phyloP scores from a whole-genome alignment of 2,797 vertebrate species.

The Setipinna tenuifilis region DNA sequence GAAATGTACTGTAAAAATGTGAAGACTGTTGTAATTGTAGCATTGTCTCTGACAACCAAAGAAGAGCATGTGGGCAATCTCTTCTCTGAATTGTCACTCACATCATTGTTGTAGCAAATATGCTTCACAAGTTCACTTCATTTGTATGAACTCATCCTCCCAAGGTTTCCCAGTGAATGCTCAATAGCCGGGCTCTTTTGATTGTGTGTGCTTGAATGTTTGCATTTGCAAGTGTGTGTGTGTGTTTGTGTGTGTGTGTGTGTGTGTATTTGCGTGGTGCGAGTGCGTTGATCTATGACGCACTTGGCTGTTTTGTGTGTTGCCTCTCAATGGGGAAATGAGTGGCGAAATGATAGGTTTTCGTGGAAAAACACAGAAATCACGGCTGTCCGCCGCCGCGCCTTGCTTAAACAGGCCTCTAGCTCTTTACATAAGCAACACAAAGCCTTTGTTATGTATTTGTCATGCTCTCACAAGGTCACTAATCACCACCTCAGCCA shows the following conservation, averaged over 20 bases:
- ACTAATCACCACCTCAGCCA: not conserved
- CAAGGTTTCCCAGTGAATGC: not conserved
- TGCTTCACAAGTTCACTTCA: not conserved
- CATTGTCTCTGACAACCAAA: not conserved
- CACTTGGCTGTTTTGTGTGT: not conserved
- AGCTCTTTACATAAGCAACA: not conserved
- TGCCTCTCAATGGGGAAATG: slow-evolving; percentile 5
- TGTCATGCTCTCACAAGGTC: not conserved
- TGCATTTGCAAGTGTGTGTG: not conserved
- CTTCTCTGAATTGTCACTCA: not conserved
- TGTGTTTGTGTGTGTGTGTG: not conserved
- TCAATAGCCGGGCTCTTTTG: not conserved
- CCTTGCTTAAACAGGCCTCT: not conserved
- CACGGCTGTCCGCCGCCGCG: not conserved
- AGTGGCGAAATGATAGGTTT: slow-evolving; percentile 7
- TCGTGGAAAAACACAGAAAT: slow-evolving; percentile 10
- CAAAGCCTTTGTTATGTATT: not conserved
- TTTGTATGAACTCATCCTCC: not conserved
- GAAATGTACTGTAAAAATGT: not conserved
- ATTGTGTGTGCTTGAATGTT: not conserved
- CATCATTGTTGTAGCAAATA: not conserved
- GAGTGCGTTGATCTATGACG: slow-evolving; percentile 20
- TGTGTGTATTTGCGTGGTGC: not conserved
- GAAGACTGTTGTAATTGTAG: not conserved
- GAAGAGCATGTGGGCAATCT: not conserved